Conservation (phyloP, 2,113 vertebrate species). For the Piprites chloris region DNA sequence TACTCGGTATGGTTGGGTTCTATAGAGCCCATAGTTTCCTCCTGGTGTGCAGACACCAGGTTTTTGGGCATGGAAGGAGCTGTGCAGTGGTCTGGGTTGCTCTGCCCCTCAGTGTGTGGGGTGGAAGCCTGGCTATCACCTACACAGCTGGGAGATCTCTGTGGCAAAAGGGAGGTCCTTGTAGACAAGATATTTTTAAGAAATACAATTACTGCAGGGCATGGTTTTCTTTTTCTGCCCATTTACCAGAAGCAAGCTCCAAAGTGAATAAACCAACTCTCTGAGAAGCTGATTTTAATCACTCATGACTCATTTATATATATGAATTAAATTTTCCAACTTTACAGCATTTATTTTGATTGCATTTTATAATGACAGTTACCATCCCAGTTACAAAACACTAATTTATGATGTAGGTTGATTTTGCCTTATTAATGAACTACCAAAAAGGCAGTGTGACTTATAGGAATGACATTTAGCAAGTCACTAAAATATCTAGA, state of each 20-base stretch:
- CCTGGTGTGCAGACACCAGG: fast-evolving
- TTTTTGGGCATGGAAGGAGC: neutral
- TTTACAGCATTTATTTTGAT: constrained; percentile 21
- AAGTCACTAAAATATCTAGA: constrained; percentile 1
- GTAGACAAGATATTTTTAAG: neutral
- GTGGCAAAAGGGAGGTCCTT: neutral
- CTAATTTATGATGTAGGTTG: neutral
- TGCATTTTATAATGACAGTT: neutral
- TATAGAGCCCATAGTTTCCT: neutral
- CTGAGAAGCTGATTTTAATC: neutral
- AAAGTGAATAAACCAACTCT: neutral
- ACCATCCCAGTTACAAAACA: neutral
- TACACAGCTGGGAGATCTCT: neutral
- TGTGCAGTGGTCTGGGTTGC: neutral
- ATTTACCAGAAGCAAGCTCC: neutral
- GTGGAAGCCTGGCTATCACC: fast-evolving
- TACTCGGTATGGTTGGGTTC: neutral
- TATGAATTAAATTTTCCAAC: constrained; percentile 3
- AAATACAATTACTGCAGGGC: neutral
- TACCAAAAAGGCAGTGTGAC: constrained; percentile 11
- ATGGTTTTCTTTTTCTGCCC: neutral
- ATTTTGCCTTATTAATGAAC: neutral
- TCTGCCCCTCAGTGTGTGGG: fast-evolving
- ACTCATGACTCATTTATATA: neutral
- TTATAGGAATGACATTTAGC: neutral